Base-by-base conservation (phyloP, 2,113 vertebrate species). In the Hystrix brachyura region DNA sequence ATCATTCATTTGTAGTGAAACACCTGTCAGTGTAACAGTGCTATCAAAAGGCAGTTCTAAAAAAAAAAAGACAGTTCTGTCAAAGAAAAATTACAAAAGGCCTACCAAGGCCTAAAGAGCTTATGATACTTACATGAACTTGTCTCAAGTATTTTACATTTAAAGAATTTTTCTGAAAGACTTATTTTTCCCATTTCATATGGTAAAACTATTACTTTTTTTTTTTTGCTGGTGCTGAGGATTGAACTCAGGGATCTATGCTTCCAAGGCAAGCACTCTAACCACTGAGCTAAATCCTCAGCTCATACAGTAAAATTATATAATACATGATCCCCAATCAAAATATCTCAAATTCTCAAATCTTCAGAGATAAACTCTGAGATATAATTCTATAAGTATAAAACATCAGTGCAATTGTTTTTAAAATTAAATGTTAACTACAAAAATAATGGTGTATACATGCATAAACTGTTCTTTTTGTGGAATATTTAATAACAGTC, bases 401-500 rank as follows among this genome's bases (percentile, higher is more conserved):
- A 96, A 92, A 59, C 82, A 71, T 65, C 48, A 89, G 53, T 87
- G 48, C 94, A 91, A 71, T 60, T 95, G 43, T 80, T 92, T 97
- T 81, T 94, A 78, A 57, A 72, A 86, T 0, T 11, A 97, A 98
- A n/a, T 78, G 32, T 76, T 95, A 38, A 74, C 80, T 87, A 65
- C 10, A 94, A 95, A 97, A 95, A 76, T 91, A 92, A 81, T 13
- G 15, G 25, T 57, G 2, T 46, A 67, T 25, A 46, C 69, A 71
- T 88, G 62, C 57, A 76, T 78, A 90, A 92, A 93, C 13, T 7
- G 6, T 1, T 91, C 80, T 38, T 65, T 78, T 84, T 55, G 51
- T 94, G 43, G 84, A 93, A 97, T 88, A 90, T 62, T 97, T 92
- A 96, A 91, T 98, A 67, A 46, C 90, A 98, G 13, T 46, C 69